phyloP scores from a whole-genome alignment of 2,797 vertebrate species.

The Ceryle rudis region DNA sequence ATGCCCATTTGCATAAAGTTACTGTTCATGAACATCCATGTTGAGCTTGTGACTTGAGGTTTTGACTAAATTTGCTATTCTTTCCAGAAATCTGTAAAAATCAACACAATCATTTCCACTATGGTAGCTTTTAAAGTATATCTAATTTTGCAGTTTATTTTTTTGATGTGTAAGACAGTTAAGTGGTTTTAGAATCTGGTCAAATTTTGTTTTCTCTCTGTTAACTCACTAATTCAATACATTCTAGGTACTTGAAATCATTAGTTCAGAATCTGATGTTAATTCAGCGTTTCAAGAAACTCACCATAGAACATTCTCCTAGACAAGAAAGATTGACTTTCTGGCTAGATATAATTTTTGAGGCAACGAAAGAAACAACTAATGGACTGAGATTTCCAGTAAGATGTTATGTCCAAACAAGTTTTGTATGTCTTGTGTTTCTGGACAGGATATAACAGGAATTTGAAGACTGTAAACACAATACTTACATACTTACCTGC shows the following conservation, averaged over 20 bases:
- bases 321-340: slow-evolving; percentile 91
- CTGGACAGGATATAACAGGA: slow-evolving; percentile 13
- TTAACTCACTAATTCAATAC: slow-evolving; percentile 43
- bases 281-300: slow-evolving; percentile 93
- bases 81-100: slow-evolving; percentile 25
- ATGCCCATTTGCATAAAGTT: neutral
- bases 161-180: neutral
- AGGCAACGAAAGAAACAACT: slow-evolving; percentile 89
- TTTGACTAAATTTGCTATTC: neutral
- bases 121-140: neutral
- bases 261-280: slow-evolving; percentile 94
- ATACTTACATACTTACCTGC: neutral
- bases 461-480: neutral
- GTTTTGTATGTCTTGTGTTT: slow-evolving; percentile 38
- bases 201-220: neutral
- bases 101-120: neutral
- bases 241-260: slow-evolving; percentile 90
- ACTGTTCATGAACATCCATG: neutral
- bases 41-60: neutral
- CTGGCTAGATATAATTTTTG: slow-evolving; percentile 98
- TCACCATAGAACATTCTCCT: slow-evolving; percentile 86
- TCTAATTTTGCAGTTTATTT: neutral
- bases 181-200: neutral
- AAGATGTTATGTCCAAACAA: slow-evolving; percentile 59
- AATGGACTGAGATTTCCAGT: slow-evolving; percentile 93